Base-by-base conservation (phyloP, 2,797 vertebrate genomes). In the Coccyzus lansbergi region DNA sequence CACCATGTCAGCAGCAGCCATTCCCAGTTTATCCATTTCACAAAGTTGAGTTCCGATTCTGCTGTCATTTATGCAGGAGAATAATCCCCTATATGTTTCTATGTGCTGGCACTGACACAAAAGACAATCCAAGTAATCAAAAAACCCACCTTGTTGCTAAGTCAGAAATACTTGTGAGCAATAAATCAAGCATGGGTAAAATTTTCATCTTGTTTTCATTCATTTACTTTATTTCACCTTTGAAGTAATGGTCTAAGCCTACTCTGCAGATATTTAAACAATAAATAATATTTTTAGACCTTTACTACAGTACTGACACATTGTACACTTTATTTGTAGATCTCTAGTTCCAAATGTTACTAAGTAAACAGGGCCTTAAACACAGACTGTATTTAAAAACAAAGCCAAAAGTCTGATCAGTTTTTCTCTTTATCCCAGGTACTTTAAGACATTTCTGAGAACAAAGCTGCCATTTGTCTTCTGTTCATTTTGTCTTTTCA, bases 391-490 rank as follows among this genome's bases (percentile, higher is more conserved):
- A 42, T 71, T 87, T 82, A 65, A 53, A 81, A 82, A 89, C 3
- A 52, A 76, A 72, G 48, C 56, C 48, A 25, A 48, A 59, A 75
- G 8, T 67, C 62, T 71, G 49, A 75, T 12, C n/a, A 55, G 34
- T 75, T 86, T 88, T 69, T 26, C 14, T 56, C 1, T 70, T 40
- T 67, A 6, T 20, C 40, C 46, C 40, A 44, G 16, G 10, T 53
- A 69, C 65, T 67, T 81, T 74, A 68, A 90, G 4, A 52, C 59
- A 9, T 88, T 89, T 91, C 90, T 94, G 83, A 94, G 86, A 88
- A 76, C 69, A 90, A 53, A 81, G 55, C n/a, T 95, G 51, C 88
- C 86, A 83, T 46, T 93, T 97, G 55, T 55, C 92, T 48, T 95
- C 25, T 51, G 51, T 81, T 94, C 0, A 55, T 79, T 91, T 74